phyloP scores from a whole-genome alignment of 1,140 invertebrate genomes.

The Heliconius hewitsoni region DNA sequence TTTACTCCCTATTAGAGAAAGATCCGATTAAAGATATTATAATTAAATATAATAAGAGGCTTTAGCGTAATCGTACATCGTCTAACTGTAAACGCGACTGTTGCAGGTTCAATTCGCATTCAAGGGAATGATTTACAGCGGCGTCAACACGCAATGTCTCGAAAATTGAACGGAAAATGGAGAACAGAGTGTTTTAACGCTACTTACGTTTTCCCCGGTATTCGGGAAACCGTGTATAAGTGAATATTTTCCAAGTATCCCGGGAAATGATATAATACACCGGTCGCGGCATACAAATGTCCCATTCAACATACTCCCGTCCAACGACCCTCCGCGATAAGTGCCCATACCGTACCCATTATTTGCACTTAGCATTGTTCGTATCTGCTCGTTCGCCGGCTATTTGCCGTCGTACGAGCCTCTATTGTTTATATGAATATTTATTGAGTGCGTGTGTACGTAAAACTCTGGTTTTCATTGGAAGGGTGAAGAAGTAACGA shows the following conservation, averaged over 20 bases:
- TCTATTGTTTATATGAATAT: constrained; percentile 30
- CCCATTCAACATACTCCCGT: constrained; percentile 23
- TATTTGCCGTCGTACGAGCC: constrained; percentile 31
- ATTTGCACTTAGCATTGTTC: constrained; percentile 61
- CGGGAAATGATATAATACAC: neutral
- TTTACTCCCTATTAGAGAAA: too few species aligned
- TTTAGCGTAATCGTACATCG: too few species aligned
- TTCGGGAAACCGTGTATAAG: neutral
- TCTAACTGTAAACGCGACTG: too few species aligned
- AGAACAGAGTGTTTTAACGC: too few species aligned
- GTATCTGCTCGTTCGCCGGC: constrained; percentile 33
- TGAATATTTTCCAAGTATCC: neutral
- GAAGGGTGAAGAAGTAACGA: neutral
- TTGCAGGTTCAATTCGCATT: too few species aligned
- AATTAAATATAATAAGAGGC: too few species aligned
- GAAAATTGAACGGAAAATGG: too few species aligned
- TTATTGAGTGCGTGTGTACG: constrained; percentile 26
- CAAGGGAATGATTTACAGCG: too few species aligned
- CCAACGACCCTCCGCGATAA: constrained; percentile 47
- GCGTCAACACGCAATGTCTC: too few species aligned
- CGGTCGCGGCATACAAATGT: constrained; percentile 18
- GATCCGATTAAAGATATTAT: too few species aligned
- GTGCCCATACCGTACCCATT: constrained; percentile 40
- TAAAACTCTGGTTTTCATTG: neutral
- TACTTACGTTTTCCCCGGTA: too few species aligned